phyloP scores from a whole-genome alignment of 1,140 invertebrate species.

The Brachionus angularis region DNA sequence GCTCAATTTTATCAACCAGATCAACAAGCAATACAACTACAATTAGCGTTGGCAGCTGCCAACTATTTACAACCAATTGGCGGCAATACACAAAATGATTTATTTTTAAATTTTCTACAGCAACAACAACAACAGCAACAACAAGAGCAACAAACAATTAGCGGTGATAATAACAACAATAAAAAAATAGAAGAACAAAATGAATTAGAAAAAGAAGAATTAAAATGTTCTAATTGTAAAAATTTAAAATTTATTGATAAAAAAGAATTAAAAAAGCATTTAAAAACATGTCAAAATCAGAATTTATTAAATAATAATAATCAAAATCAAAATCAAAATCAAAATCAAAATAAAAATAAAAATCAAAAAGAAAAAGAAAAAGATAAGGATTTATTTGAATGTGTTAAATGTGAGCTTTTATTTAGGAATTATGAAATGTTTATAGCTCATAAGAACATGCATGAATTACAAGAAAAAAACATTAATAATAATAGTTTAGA shows the following conservation, averaged over 20 bases:
- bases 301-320: not conserved
- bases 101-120: not conserved
- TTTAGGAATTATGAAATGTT: slow-evolving; percentile 87
- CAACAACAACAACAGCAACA: too few species aligned
- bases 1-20: slow-evolving; percentile 18
- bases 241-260: not conserved
- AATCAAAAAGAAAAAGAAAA: not conserved
- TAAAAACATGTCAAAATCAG: not conserved
- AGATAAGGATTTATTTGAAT: slow-evolving; percentile 61
- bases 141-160: too few species aligned
- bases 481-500: too few species aligned
- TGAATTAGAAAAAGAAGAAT: not conserved
- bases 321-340: not conserved
- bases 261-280: not conserved
- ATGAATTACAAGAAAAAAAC: slow-evolving; percentile 70
- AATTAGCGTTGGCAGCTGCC: not conserved
- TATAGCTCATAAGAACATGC: slow-evolving; percentile 91
- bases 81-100: too few species aligned
- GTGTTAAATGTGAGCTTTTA: slow-evolving; percentile 78
- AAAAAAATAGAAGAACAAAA: too few species aligned
- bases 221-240: not conserved
- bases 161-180: too few species aligned
- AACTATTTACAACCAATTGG: not conserved
- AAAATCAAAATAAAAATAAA: too few species aligned
- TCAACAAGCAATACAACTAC: not conserved